Percentiles rank a stretch among this genome's conserved stretches.
Conservation (phyloP, 2,113 vertebrate genomes). For the Percina caprodes region DNA sequence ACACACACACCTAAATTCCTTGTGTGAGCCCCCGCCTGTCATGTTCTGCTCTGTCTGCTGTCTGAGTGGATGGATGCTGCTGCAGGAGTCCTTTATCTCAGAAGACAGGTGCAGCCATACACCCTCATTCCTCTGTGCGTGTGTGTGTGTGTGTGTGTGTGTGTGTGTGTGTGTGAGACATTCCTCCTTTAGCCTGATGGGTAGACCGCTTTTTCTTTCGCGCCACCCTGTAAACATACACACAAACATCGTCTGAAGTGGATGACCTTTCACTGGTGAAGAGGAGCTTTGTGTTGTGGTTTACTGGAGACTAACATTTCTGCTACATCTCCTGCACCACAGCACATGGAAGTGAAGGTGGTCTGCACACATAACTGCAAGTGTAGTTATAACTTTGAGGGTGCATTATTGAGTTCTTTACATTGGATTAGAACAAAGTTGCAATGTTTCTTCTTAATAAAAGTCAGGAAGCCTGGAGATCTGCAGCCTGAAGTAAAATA, state of each 20-base stretch:
- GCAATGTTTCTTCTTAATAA: too few relatives aligned
- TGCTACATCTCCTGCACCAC: constrained; percentile 28
- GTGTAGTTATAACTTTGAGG: neutral
- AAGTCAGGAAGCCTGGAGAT: too few relatives aligned
- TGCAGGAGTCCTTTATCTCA: constrained; percentile 73
- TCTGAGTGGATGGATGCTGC: constrained; percentile 64
- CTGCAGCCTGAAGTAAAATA: too few relatives aligned
- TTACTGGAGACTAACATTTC: constrained; percentile 49
- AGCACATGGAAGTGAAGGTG: neutral
- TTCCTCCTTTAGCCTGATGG: constrained; percentile 44
- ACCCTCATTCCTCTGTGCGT: constrained; percentile 25
- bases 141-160: constrained; percentile 30
- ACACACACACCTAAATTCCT: constrained; percentile 35
- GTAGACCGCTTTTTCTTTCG: constrained; percentile 25
- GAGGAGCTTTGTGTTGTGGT: constrained; percentile 31
- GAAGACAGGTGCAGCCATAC: constrained; percentile 72
- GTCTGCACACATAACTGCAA: neutral
- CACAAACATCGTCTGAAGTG: constrained; percentile 40
- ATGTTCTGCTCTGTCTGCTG: constrained; percentile 63
- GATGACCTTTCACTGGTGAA: constrained; percentile 49
- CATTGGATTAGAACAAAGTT: too few relatives aligned
- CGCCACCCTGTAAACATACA: constrained; percentile 29
- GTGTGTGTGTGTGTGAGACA: constrained; percentile 19
- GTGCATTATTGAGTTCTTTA: neutral
- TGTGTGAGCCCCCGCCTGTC: constrained; percentile 50